Evolutionary conservation across 2,888 invertebrate genomes (phyloP), one percentile per base, ranked within the genome.

Genomic region (Aphodius sticticus): DNA sequence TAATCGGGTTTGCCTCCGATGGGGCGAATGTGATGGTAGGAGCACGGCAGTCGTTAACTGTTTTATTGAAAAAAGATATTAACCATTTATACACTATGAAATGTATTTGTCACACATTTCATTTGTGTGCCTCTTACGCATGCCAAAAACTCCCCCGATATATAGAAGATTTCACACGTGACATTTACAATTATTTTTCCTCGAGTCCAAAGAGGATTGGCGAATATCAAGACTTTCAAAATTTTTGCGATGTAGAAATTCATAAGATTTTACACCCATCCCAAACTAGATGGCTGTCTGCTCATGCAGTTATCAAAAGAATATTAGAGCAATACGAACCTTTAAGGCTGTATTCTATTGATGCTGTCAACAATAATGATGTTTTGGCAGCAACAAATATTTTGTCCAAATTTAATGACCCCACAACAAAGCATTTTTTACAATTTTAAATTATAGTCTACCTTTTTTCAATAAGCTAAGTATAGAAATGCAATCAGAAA

Each of bases 31-130:
- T 84, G 15, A 87, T 87, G 86, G 81, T 84, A 76, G 86, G 85
- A 26, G 81, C 81, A 16, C 76, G 79, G 69, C 77, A 83, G 69
- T 83, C 82, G 15, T 82, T 82, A 26, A 76, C 77, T 71, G 16
- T 75, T 14, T 69, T 77, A 9, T 77, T 83, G 15, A 81, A 81
- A 81, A 69, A 80, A 72, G 81, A 82, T 69, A 16, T 84, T 16
- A 86, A 86, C 53, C 69, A 83, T 76, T 86, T 87, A 80, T 84
- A 85, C 6, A 84, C 82, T 38, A 80, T 87, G 36, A 87, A 86
- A 81, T 88, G 87, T 80, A 85, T 84, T 37, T 88, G 87, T 79
- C 88, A 87, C 80, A 84, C 86, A 83, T 84, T 86, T 69, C 84
- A 87, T 81, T 82, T 87, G 77, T 83, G 85, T 69, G 82, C 86